Evolutionary conservation across 2,888 invertebrate genomes (phyloP).

Genomic region (Hybos culiciformis): DNA sequence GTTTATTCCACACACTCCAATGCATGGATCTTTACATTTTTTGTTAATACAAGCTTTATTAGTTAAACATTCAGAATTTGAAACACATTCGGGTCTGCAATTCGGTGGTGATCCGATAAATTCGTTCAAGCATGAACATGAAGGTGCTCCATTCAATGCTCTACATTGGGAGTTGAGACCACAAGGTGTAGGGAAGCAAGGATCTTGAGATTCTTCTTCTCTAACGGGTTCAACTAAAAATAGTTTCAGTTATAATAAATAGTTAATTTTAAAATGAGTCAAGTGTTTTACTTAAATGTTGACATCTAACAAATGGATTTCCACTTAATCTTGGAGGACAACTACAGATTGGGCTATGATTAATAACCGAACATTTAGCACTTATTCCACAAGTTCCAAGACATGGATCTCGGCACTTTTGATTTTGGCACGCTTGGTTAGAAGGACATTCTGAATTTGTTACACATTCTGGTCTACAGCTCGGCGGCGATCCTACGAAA

Average conservation of each 20-base stretch:
- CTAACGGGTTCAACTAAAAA: constrained; percentile 9
- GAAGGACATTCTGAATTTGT: constrained; percentile 50
- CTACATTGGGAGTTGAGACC: constrained; percentile 44
- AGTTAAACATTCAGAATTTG: constrained; percentile 53
- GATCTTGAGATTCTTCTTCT: constrained; percentile 22
- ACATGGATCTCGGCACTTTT: constrained; percentile 55
- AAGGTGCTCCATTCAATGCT: constrained; percentile 33
- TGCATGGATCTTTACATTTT: constrained; percentile 59
- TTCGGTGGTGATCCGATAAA: constrained; percentile 56
- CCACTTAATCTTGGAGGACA: constrained; percentile 45
- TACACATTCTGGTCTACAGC: constrained; percentile 62
- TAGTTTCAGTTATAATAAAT: background rate
- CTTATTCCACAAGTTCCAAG: constrained; percentile 46
- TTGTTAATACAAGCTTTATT: constrained; percentile 55
- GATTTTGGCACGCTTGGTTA: constrained; percentile 48
- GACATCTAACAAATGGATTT: constrained; percentile 50
- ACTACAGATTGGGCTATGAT: constrained; percentile 52
- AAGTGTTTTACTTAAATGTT: constrained; percentile 12
- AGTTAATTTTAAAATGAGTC: background rate
- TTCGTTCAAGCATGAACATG: constrained; percentile 48
- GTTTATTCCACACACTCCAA: constrained; percentile 46
- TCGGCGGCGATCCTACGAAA: constrained; percentile 58
- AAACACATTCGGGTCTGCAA: constrained; percentile 56
- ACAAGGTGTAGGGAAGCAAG: constrained; percentile 40
- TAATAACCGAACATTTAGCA: constrained; percentile 48